A percentile compares a stretch with the other conserved stretches of the same genome.
Conservation (phyloP, 1,140 invertebrate species). For the Micrasema longulum region DNA sequence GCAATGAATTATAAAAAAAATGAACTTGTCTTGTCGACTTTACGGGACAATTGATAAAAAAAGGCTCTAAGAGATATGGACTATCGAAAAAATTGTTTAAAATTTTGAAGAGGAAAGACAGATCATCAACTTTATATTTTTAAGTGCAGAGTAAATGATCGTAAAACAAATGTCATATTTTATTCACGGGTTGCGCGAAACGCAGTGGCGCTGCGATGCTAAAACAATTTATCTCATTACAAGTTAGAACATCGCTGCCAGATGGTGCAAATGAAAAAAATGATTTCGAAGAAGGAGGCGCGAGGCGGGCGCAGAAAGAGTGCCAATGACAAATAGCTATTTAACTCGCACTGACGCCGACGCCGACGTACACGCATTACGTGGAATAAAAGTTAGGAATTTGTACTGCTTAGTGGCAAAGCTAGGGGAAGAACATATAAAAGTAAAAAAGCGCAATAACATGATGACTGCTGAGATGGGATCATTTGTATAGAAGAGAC, state of each 20-base stretch:
- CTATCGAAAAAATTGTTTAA: too few species aligned
- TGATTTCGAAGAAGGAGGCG: slow-evolving; percentile 47
- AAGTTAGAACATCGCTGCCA: slow-evolving; percentile 45
- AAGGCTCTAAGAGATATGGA: too few species aligned
- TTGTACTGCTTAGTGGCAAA: slow-evolving; percentile 55
- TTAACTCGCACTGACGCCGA: slow-evolving; percentile 54
- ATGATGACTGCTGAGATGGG: slow-evolving; percentile 51
- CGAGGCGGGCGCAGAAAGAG: slow-evolving; percentile 30
- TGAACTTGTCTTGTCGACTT: too few species aligned
- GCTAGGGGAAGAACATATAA: slow-evolving; percentile 63
- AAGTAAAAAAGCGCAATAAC: slow-evolving; percentile 59
- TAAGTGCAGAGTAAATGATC: background rate
- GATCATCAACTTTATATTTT: too few species aligned
- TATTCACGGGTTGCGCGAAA: slow-evolving; percentile 26
- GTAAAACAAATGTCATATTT: slow-evolving; percentile 36
- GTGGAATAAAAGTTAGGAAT: slow-evolving; percentile 52
- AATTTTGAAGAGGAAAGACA: too few species aligned
- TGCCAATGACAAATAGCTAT: slow-evolving; percentile 56
- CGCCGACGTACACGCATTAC: slow-evolving; percentile 54
- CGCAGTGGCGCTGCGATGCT: slow-evolving; percentile 3
- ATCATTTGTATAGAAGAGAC: slow-evolving; percentile 50
- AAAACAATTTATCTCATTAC: slow-evolving; percentile 46
- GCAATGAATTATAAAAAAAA: too few species aligned
- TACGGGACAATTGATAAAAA: too few species aligned
- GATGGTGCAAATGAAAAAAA: slow-evolving; percentile 56